A percentile compares a stretch with the other conserved stretches of the same genome.
These are phyloP conservation scores for Euplagia quadripunctaria DNA, from an alignment of 2,888 invertebrate genomes.

Conservation along the genomic window DNA sequence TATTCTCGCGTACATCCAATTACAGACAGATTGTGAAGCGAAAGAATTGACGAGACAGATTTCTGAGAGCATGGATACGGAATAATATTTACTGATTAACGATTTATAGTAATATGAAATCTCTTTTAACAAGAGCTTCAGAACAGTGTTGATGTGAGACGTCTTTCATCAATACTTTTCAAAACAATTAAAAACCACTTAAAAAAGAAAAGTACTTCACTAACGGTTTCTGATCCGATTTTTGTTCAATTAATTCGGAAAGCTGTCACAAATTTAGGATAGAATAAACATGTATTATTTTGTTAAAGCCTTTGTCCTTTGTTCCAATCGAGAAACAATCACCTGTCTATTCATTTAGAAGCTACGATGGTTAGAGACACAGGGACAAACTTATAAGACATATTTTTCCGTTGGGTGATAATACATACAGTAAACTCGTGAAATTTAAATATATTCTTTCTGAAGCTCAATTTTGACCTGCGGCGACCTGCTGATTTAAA, in stretches of 20 bases:
- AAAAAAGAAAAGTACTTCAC: neutral
- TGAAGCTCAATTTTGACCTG: too few species aligned
- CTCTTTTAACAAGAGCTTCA: neutral
- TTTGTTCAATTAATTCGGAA: neutral
- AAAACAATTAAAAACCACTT: neutral
- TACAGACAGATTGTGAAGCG: constrained; percentile 43
- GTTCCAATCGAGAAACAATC: too few species aligned
- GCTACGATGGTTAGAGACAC: too few species aligned
- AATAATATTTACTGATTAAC: constrained; percentile 10
- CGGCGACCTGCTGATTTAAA: too few species aligned
- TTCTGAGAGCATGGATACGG: constrained; percentile 3
- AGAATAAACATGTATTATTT: too few species aligned
- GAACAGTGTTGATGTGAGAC: neutral
- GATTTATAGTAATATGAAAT: neutral
- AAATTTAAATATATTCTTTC: too few species aligned
- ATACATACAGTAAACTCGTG: too few species aligned
- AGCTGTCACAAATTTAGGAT: too few species aligned
- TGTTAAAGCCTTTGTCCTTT: too few species aligned
- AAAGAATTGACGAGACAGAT: constrained; percentile 43
- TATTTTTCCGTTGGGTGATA: too few species aligned
- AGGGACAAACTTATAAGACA: too few species aligned
- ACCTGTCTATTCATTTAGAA: too few species aligned
- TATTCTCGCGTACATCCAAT: constrained; percentile 47
- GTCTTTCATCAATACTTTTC: neutral
- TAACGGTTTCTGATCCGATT: neutral